Evolutionary conservation across 1,140 invertebrate species (phyloP), one percentile per base, ranked within the genome.

Genomic region (Colletes latitarsis): DNA sequence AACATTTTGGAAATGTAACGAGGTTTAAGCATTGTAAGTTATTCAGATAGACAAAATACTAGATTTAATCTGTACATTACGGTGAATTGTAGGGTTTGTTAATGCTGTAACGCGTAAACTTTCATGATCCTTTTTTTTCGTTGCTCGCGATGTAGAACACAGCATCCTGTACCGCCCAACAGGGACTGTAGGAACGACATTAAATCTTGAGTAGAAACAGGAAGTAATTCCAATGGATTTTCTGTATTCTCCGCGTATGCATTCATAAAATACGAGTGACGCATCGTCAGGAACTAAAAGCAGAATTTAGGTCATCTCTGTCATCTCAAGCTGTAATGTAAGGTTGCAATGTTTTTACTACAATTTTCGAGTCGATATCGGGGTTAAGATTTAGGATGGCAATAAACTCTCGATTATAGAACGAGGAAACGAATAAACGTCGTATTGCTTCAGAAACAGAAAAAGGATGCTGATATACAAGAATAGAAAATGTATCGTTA

Each of bases 341-440:
- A 60, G 6, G 19, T 30, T n/a, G 21, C 62, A 19, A 41, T 64
- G 17, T 10, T 52, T 52, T 74, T 64, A 64, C 39, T 67, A 70
- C 73, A 69, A 83, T 78, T 83, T 73, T 64, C 53, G 58, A 67
- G 30, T 49, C 30, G 63, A 17, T 73, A 67, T 41, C 75, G 53
- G 43, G 78, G 57, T 49, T 19, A 43, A 58, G 52, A 84, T 84
- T 84, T 84, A 79, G 60, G 43, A 75, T 49, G 75, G 63, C 75
- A 72, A 83, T 84, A 84, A 84, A 84, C 57, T 78, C 62, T 68
- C 81, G 81, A 76, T 83, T 83, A 78, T 78, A 71, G 77, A 82
- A 82, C 68, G 77, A 57, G 72, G 39, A 55, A 66, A 63, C 63
- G 69, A 71, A 73, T 83, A 79, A 82, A 77, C 60, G 46, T 83